Evolutionary conservation across 2,888 invertebrate genomes (phyloP).

Genomic region (Hoplodrina ambigua): DNA sequence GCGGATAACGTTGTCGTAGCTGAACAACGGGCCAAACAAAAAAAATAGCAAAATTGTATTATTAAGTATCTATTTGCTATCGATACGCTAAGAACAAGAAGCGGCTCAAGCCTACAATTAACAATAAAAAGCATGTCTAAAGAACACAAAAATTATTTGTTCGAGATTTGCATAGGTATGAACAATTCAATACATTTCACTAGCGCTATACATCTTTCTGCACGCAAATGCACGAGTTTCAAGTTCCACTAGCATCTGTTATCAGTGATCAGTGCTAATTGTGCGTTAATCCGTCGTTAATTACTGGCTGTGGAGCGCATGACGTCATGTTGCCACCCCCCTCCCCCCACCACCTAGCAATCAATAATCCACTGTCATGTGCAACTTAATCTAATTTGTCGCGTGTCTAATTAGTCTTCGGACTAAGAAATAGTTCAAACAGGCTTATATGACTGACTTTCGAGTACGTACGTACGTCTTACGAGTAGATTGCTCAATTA

Average conservation of each 20-base stretch:
- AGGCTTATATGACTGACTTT: not conserved
- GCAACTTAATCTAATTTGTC: slow-evolving; percentile 76
- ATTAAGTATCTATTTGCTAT: no score
- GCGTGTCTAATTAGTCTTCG: slow-evolving; percentile 59
- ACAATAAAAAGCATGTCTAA: no score
- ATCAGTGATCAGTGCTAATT: slow-evolving; percentile 81
- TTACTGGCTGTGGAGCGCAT: slow-evolving; percentile 72
- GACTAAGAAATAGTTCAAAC: not conserved
- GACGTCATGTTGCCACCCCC: slow-evolving; percentile 74
- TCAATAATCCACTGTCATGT: slow-evolving; percentile 72
- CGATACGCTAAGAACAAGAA: no score
- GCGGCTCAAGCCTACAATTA: no score
- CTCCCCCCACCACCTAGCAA: slow-evolving; percentile 46
- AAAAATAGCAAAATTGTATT: no score
- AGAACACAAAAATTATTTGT: not conserved
- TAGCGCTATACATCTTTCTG: not conserved
- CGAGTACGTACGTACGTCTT: no score
- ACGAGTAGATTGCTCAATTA: no score
- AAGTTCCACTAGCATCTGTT: slow-evolving; percentile 70
- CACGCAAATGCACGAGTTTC: slow-evolving; percentile 34
- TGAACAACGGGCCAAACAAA: no score
- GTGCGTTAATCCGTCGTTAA: slow-evolving; percentile 83
- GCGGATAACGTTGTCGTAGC: no score
- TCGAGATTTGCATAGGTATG: not conserved
- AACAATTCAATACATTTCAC: not conserved